Percentiles rank a stretch among this genome's conserved stretches.
These are phyloP conservation scores for Drosophila sucinea DNA, from an alignment of 1,140 invertebrate genomes.

Conservation along the genomic window DNA sequence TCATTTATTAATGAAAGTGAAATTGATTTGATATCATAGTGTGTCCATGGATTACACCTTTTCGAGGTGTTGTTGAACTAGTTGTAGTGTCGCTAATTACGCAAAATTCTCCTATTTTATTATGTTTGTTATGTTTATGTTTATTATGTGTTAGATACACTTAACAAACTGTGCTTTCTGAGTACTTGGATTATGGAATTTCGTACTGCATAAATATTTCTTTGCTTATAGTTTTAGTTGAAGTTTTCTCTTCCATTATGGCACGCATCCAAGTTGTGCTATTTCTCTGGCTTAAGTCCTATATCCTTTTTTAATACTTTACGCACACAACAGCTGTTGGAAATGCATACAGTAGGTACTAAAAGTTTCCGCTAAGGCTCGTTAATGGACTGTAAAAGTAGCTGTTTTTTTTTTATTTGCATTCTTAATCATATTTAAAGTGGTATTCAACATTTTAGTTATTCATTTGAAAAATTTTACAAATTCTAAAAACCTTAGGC, in stretches of 20 bases:
- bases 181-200: too few relatives aligned
- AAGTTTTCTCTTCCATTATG: not conserved
- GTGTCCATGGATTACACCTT: not conserved
- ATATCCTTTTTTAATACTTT: not conserved
- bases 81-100: not conserved
- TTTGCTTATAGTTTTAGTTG: not conserved
- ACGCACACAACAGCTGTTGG: not conserved
- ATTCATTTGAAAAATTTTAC: not conserved
- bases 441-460: not conserved
- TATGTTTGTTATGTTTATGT: not conserved
- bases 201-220: too few relatives aligned
- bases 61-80: not conserved
- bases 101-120: not conserved
- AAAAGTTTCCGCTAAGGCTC: not conserved
- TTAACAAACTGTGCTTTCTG: too few relatives aligned
- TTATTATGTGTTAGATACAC: too few relatives aligned
- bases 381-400: not conserved
- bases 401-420: not conserved
- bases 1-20: constrained; percentile 7
- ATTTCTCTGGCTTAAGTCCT: not conserved
- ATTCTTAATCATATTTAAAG: not conserved
- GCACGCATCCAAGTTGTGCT: not conserved
- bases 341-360: constrained; percentile 4
- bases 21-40: not conserved
- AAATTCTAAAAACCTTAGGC: too few relatives aligned